Evolutionary conservation across 1,140 invertebrate genomes (phyloP), one percentile per base, ranked within the genome.

Genomic region (Platyura marginata): DNA sequence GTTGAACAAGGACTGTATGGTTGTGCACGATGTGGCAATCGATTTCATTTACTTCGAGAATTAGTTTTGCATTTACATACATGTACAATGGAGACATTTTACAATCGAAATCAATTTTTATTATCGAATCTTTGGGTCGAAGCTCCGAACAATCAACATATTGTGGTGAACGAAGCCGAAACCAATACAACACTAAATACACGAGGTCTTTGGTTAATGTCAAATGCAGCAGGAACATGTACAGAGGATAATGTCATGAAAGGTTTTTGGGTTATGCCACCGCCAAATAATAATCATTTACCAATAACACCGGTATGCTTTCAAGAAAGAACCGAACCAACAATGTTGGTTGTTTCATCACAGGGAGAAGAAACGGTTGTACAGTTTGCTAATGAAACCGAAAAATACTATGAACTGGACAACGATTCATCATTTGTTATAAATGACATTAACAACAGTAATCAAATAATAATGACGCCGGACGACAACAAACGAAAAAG

Each of bases 101-200:
- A 38, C 16, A 18, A 38, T 21, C 10, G 9, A 18, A 10, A n/a
- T 18, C 5, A 21, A 18, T 18, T 18, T 38, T 21, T 38, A 18
- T 18, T 18, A 21, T 11, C n/a, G n/a, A 38, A 38, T 18, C n/a
- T 18, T 20, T 38, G 36, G 36, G 36, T 38, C 4, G 36, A 38
- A 38, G 36, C 36, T 11, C 36, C 36, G 36, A 38, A 38, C 10
- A 38, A 38, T 38, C 36, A 38, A 38, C 36, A 38, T 18, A 38
- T 38, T 38, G 36, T 38, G 10, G 19, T 38, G 15, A 38, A 38
- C 11, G 36, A 38, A 21, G 20, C 10, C 3, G 5, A n/a, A 4
- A 38, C 36, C 16, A 38, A 38, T 38, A 18, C 18, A 3, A 18
- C 18, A 18, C 20, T 38, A 13, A 38, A 38, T 11, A 38, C 36